Evolutionary conservation across 2,797 vertebrate genomes (phyloP).

Genomic region (Phalloptychus januarius): DNA sequence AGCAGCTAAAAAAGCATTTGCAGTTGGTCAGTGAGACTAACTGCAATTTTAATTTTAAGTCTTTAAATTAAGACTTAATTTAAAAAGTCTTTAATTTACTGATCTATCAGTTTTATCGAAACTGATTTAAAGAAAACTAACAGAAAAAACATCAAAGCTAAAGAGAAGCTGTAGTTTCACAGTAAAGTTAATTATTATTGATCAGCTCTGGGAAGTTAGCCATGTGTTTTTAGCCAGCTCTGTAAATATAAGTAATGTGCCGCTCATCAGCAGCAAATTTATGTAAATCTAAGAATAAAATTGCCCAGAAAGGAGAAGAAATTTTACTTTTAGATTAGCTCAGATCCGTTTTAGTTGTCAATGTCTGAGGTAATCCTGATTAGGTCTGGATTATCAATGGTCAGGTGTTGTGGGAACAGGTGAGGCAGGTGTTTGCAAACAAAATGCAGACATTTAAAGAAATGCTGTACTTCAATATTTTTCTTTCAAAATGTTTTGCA

Average conservation of each 20-base stretch:
- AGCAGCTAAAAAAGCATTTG: no score
- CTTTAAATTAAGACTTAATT: no score
- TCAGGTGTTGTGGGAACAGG: background rate
- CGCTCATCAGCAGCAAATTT: background rate
- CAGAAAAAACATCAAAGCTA: background rate
- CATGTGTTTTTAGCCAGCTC: background rate
- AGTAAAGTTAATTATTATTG: slow-evolving; percentile 25
- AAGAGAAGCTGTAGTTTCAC: background rate
- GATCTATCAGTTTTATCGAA: no score
- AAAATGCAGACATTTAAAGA: background rate
- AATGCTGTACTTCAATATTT: background rate
- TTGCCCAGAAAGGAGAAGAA: background rate
- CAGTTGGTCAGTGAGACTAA: background rate
- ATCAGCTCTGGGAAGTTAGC: background rate
- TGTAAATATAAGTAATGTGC: background rate
- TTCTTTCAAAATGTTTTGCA: background rate
- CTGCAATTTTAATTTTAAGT: no score
- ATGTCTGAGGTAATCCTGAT: background rate
- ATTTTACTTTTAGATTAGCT: background rate
- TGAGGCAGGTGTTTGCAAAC: background rate
- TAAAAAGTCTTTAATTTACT: no score
- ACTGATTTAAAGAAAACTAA: no score
- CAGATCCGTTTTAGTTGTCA: background rate
- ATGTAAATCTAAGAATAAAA: background rate
- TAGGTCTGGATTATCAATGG: background rate